Conservation (phyloP, 92 coral and sea anemone species). For the Palythoa grandiflora region DNA sequence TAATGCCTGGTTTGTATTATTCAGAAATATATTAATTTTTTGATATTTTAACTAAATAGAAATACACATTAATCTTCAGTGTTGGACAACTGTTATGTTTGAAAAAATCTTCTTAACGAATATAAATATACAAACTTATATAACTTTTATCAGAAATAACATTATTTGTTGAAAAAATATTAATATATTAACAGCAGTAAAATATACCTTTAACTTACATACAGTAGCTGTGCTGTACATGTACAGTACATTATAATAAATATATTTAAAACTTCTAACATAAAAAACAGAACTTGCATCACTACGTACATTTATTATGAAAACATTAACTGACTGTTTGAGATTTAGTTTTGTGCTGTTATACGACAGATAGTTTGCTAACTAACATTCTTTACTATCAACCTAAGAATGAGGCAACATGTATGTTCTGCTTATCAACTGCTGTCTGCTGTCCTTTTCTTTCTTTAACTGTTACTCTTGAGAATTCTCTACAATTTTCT, state of each 20-base stretch:
- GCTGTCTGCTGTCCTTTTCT: slow-evolving; percentile 63
- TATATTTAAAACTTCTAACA: slow-evolving; percentile 8
- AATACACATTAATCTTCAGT: neutral
- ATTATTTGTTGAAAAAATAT: slow-evolving; percentile 3
- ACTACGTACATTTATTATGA: neutral
- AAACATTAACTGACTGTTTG: slow-evolving; percentile 7
- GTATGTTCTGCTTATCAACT: slow-evolving; percentile 47
- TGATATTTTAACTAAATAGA: neutral
- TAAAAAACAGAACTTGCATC: slow-evolving; percentile 1
- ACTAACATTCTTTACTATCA: slow-evolving; percentile 2
- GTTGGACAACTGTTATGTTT: too few relatives aligned
- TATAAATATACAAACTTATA: too few relatives aligned
- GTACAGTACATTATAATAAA: neutral
- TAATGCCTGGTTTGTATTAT: too few relatives aligned
- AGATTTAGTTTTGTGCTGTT: neutral
- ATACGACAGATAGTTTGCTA: neutral
- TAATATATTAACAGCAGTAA: neutral
- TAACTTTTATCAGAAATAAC: too few relatives aligned
- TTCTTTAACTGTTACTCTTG: slow-evolving; percentile 46
- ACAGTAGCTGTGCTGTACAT: slow-evolving; percentile 2
- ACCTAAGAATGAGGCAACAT: slow-evolving; percentile 67
- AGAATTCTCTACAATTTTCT: slow-evolving; percentile 57
- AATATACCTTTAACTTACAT: neutral
- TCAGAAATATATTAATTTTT: too few relatives aligned
- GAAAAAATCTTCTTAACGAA: too few relatives aligned